Base-by-base conservation (phyloP, 2,113 vertebrate genomes). In the Periophthalmodon schlosseri region DNA sequence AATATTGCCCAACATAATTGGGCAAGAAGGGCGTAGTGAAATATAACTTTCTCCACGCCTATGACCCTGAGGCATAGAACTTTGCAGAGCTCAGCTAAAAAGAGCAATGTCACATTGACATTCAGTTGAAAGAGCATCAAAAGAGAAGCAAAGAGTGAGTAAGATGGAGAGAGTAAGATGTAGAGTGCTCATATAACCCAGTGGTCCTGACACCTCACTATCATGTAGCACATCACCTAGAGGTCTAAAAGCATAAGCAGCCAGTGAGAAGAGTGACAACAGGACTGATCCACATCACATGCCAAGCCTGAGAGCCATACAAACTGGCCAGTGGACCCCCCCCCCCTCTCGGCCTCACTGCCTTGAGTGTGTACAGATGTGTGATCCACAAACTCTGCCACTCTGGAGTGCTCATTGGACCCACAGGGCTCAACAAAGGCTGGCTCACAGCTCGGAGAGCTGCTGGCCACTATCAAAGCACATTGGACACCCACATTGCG, bases 291-390 rank as follows among this genome's bases (percentile, higher is more conserved):
- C 46, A 15, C 72, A 81, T 85, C 84, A 86, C 81, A 80, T 70
- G 71, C 73, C 76, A 63, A 72, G 78, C 74, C 79, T 84, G 72
- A 81, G 80, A 87, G 69, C 79, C 68, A 80, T 87, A 82, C 72
- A 74, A 36, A 44, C 75, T 67, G 64, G 69, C 83, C 87, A 66
- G 39, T 44, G 24, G 49, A 68, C 81, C 72, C n/a, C 56, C 28
- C 28, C 47, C 16, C 5, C 49, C 67, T 11, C 23, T 52, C 74
- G 78, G 70, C 56, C 79, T 85, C 67, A 13, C 50, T 33, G 82
- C 84, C 84, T 86, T 76, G 79, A 88, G 84, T 90, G 86, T 77
- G 76, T 88, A 78, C 90, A 88, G 87, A 90, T 89, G 89, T 91
- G 85, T 71, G 82, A 83, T 85, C 80, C 64, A 68, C 83, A 87